These are phyloP conservation scores for Apotomis turbidana DNA, from an alignment of 2,888 invertebrate genomes.

Conservation along the genomic window DNA sequence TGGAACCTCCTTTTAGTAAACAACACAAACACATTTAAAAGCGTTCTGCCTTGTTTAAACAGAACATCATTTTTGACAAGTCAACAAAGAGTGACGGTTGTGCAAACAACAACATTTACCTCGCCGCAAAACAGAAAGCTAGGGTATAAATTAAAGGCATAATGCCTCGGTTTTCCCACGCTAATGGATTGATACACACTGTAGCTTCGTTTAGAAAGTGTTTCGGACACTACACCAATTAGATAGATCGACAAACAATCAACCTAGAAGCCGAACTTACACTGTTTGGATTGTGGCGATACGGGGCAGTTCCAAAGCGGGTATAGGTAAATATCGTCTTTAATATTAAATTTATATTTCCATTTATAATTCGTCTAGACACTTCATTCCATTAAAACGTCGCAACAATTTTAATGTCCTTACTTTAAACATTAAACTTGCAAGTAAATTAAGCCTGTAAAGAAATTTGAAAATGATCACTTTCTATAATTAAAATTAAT, in stretches of 20 bases:
- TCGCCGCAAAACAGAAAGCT: constrained; percentile 21
- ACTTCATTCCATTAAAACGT: background rate
- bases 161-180: background rate
- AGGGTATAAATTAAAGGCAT: constrained; percentile 16
- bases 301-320: no score
- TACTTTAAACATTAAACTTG: background rate
- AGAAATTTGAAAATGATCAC: constrained; percentile 17
- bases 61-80: constrained; percentile 25
- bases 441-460: background rate
- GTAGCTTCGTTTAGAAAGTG: background rate
- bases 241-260: background rate
- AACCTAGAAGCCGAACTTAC: background rate
- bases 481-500: constrained; percentile 27
- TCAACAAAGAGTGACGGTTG: constrained; percentile 14
- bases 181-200: constrained; percentile 21
- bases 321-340: background rate
- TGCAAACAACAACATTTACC: constrained; percentile 13
- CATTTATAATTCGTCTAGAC: background rate
- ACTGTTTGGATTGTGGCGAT: no score
- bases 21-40: constrained; percentile 16
- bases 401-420: background rate
- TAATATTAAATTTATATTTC: background rate
- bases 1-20: background rate
- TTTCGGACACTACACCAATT: background rate
- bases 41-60: constrained; percentile 18